A percentile compares a stretch with the other conserved stretches of the same genome.
Conservation (phyloP, 2,113 vertebrate genomes). For the Condylura cristata region DNA sequence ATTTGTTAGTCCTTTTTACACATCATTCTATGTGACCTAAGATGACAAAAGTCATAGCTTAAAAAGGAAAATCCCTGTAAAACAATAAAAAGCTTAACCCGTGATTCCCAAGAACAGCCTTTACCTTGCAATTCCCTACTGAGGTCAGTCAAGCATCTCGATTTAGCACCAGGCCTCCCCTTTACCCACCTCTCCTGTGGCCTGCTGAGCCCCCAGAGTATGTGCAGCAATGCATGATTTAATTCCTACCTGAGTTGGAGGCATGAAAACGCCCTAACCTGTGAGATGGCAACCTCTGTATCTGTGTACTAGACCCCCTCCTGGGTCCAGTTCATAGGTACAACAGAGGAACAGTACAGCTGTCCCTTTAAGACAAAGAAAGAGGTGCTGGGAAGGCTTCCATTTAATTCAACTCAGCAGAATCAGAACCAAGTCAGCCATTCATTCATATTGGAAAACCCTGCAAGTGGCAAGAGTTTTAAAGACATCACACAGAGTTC, state of each 20-base stretch:
- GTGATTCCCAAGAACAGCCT: neutral
- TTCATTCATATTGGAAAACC: neutral
- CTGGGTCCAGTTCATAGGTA: neutral
- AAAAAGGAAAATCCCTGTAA: conserved; percentile 38
- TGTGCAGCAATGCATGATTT: neutral
- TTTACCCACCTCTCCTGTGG: conserved; percentile 30
- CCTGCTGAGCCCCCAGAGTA: neutral
- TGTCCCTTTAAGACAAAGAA: neutral
- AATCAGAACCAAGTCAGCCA: neutral
- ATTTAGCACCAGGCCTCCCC: conserved; percentile 5
- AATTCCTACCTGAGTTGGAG: conserved; percentile 45
- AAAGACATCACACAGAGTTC: conserved; percentile 74
- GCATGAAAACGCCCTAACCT: neutral
- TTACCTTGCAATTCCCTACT: neutral
- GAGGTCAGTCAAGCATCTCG: neutral
- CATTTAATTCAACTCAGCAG: conserved; percentile 13
- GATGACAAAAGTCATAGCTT: neutral
- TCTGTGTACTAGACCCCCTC: neutral
- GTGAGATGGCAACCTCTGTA: neutral
- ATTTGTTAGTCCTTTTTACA: neutral
- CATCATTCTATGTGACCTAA: neutral
- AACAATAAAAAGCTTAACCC: neutral
- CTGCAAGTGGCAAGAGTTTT: conserved; percentile 70
- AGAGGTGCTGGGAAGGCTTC: conserved; percentile 32
- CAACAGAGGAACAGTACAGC: neutral